These are phyloP conservation scores for Danionella cerebrum DNA, from an alignment of 2,113 vertebrate species.

Conservation along the genomic window DNA sequence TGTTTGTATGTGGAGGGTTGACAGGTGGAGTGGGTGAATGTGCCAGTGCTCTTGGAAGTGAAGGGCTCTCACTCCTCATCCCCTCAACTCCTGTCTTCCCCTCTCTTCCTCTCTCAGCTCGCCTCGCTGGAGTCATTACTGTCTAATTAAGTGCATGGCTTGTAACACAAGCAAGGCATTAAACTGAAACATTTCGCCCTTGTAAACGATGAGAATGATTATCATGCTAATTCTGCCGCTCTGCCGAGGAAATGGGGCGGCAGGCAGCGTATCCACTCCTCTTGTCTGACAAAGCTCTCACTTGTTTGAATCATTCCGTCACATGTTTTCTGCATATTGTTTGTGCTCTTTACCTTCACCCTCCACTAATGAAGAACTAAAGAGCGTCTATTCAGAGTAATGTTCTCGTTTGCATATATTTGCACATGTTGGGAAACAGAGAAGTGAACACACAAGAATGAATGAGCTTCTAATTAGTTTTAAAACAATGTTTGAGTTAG, in stretches of 20 bases:
- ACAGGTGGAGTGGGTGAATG: slow-evolving; percentile 32
- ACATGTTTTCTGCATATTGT: slow-evolving; percentile 15
- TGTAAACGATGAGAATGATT: slow-evolving; percentile 85
- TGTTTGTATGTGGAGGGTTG: neutral
- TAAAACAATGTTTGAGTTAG: no score
- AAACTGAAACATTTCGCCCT: slow-evolving; percentile 90
- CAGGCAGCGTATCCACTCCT: slow-evolving; percentile 27
- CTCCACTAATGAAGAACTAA: slow-evolving; percentile 32
- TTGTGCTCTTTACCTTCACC: slow-evolving; percentile 25
- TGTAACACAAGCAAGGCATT: slow-evolving; percentile 85
- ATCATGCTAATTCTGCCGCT: slow-evolving; percentile 66
- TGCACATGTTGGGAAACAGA: slow-evolving; percentile 27
- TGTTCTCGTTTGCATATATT: slow-evolving; percentile 33
- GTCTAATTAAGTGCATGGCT: slow-evolving; percentile 90
- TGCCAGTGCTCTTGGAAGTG: slow-evolving; percentile 51
- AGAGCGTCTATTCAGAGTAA: slow-evolving; percentile 28
- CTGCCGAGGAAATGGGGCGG: slow-evolving; percentile 36
- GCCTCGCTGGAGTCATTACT: slow-evolving; percentile 81
- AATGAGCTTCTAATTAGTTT: neutral
- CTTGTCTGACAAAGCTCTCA: slow-evolving; percentile 19
- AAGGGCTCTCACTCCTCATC: slow-evolving; percentile 62
- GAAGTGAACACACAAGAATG: neutral
- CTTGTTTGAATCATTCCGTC: slow-evolving; percentile 22
- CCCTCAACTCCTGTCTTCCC: slow-evolving; percentile 44
- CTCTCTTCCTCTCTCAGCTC: slow-evolving; percentile 49